These are phyloP conservation scores for Hydrophis major DNA, from an alignment of 2,797 vertebrate genomes.

Conservation along the genomic window DNA sequence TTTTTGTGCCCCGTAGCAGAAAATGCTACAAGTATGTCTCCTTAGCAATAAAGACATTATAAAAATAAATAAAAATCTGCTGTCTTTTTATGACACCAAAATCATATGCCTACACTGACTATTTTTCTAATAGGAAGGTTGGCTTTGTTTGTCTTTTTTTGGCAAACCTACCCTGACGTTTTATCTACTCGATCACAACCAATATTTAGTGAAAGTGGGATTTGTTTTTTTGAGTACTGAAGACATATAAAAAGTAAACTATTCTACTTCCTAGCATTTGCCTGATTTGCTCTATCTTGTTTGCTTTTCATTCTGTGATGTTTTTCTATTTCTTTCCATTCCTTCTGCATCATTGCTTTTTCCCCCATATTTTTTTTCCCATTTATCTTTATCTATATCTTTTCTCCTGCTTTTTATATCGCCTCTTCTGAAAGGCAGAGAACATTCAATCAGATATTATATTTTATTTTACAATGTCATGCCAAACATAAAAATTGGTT, in stretches of 20 bases:
- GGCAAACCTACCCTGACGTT: background rate
- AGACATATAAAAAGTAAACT: conserved; percentile 15
- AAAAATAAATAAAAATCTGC: conserved; percentile 2
- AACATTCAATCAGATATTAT: conserved; percentile 61
- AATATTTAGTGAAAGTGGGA: conserved; percentile 40
- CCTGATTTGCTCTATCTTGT: conserved; percentile 18
- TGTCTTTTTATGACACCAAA: background rate
- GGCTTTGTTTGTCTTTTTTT: background rate
- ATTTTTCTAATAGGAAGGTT: background rate
- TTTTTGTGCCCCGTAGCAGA: background rate
- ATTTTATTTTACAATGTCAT: conserved; percentile 64
- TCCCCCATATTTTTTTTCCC: conserved; percentile 46
- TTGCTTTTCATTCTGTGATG: conserved; percentile 34
- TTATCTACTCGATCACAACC: background rate
- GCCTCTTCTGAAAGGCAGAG: conserved; percentile 60
- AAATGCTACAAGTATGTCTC: background rate
- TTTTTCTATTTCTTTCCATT: conserved; percentile 55
- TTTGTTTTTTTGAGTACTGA: background rate
- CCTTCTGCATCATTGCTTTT: conserved; percentile 47
- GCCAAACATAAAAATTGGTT: conserved; percentile 62
- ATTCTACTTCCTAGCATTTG: conserved; percentile 46
- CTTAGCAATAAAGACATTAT: background rate
- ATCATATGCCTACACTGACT: background rate
- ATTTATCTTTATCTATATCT: conserved; percentile 59
- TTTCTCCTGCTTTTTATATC: conserved; percentile 53